Percentiles rank a stretch among this genome's conserved stretches.
These are phyloP conservation scores for Scolopax mira DNA, from an alignment of 2,113 vertebrate genomes.

Conservation along the genomic window DNA sequence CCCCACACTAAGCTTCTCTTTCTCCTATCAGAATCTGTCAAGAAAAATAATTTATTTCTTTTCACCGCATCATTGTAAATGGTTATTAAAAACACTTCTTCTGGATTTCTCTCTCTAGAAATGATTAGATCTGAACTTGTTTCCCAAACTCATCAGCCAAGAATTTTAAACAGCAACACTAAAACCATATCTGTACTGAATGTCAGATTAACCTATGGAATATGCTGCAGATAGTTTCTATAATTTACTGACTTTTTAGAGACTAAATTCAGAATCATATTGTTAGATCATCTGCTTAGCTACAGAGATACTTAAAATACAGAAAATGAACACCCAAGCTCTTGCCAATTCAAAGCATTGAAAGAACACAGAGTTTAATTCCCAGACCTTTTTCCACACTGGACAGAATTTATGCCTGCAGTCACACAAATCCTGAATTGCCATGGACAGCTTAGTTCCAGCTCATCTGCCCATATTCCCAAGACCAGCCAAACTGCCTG, in stretches of 20 bases:
- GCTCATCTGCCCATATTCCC: not conserved
- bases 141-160: constrained; percentile 20
- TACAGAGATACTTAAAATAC: constrained; percentile 17
- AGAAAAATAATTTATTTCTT: constrained; percentile 55
- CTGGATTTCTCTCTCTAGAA: constrained; percentile 20
- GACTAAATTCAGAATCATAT: constrained; percentile 16
- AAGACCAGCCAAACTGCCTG: not conserved
- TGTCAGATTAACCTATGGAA: constrained; percentile 19
- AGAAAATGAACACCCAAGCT: not conserved
- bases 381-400: not conserved
- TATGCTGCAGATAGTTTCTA: not conserved
- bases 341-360: not conserved
- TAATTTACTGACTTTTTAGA: not conserved
- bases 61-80: not conserved
- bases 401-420: not conserved
- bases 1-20: not conserved
- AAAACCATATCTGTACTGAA: not conserved
- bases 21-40: constrained; percentile 35
- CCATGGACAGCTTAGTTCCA: not conserved
- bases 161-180: constrained; percentile 29
- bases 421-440: not conserved
- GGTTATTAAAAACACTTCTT: constrained; percentile 42
- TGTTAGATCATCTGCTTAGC: constrained; percentile 35
- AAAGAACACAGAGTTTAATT: not conserved
- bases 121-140: constrained; percentile 16